These are phyloP conservation scores for Metacarcinus magister DNA, from an alignment of 2,888 invertebrate genomes.

Conservation along the genomic window DNA sequence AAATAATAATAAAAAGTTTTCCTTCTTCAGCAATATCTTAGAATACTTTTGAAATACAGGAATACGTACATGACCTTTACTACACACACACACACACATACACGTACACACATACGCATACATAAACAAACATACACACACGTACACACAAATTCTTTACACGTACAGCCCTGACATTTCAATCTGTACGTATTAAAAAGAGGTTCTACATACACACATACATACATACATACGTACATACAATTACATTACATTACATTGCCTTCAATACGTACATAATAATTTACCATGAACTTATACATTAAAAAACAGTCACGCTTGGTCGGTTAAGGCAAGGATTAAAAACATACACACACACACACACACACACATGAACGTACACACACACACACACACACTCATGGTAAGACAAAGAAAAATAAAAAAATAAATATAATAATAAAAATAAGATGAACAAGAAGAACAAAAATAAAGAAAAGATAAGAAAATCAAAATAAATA, in stretches of 20 bases:
- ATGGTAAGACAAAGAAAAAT: no score
- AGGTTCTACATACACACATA: no score
- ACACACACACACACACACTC: no score
- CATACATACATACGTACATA: background rate
- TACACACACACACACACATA: constrained; percentile 12
- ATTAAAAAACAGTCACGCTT: background rate
- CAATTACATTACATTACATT: background rate
- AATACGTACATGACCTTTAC: background rate
- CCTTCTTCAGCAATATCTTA: no score
- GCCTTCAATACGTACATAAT: background rate
- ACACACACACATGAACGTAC: no score
- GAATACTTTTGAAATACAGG: background rate
- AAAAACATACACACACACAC: background rate
- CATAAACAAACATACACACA: background rate
- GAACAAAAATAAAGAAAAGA: no score
- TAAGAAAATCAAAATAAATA: no score
- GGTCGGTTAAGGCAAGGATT: background rate
- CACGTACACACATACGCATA: background rate
- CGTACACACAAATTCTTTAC: background rate
- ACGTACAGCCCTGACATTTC: background rate
- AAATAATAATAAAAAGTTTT: no score
- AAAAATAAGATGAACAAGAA: no score
- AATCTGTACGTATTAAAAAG: no score
- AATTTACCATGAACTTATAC: background rate
- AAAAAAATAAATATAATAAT: no score